phyloP scores from a whole-genome alignment of 1,140 invertebrate genomes.

The Stratiolaelaps scimitus region DNA sequence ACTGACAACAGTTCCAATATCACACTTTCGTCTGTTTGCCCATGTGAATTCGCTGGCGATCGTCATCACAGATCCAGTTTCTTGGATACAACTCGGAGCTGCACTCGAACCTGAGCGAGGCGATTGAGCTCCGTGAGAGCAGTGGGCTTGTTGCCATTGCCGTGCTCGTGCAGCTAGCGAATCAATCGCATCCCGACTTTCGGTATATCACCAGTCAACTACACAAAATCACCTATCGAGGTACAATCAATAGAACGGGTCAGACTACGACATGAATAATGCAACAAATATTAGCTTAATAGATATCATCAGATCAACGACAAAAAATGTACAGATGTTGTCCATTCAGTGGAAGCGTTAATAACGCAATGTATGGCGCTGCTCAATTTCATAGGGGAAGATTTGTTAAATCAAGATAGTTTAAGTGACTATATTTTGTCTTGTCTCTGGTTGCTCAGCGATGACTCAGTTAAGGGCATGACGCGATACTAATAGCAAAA shows the following conservation, averaged over 20 bases:
- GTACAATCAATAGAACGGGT: slow-evolving; percentile 43
- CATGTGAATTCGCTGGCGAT: neutral
- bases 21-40: neutral
- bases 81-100: slow-evolving; percentile 90
- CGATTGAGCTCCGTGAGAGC: slow-evolving; percentile 50
- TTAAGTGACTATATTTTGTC: too few species aligned
- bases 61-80: slow-evolving; percentile 24
- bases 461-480: too few species aligned
- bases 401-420: too few species aligned
- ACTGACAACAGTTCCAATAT: too few species aligned
- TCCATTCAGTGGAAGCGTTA: too few species aligned
- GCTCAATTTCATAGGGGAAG: too few species aligned
- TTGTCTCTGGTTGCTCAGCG: too few species aligned
- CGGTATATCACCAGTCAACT: slow-evolving; percentile 72
- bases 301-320: too few species aligned
- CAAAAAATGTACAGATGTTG: too few species aligned
- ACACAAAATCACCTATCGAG: slow-evolving; percentile 63
- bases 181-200: slow-evolving; percentile 66
- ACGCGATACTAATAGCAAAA: too few species aligned
- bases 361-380: too few species aligned
- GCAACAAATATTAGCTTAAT: slow-evolving; percentile 7
- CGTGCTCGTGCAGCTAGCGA: slow-evolving; percentile 57
- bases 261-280: too few species aligned
- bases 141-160: slow-evolving; percentile 23
- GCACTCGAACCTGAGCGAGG: slow-evolving; percentile 91